Base-by-base conservation (phyloP, 2,797 vertebrate genomes). In the Crenuchus spilurus region DNA sequence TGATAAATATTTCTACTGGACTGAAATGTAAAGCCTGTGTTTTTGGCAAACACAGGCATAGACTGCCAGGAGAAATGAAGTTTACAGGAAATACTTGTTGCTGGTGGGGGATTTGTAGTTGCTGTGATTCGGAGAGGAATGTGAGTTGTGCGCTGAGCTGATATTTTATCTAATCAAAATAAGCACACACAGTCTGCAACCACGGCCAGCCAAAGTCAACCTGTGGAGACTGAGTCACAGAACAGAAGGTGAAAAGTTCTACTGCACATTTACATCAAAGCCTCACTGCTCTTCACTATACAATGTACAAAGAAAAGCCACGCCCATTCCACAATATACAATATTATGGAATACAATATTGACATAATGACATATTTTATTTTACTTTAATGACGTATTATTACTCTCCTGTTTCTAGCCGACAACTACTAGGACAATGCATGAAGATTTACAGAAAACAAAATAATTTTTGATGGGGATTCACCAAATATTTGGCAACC, bases 81-180 rank as follows among this genome's bases (percentile, higher is more conserved):
- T 79, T 62, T 78, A 79, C 68, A 78, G 75, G 72, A 71, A 71
- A 70, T 49, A 42, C 39, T 77, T 87, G 80, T 82, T 57, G 80
- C 84, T 80, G 73, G 72, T 66, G 52, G 72, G 51, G 18, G 11
- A 42, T 63, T 46, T 75, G 2, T 61, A 8, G 54, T 2, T 11
- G 30, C 33, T 63, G 33, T 77, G 77, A 74, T 70, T 74, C 77
- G 63, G 62, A 72, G 20, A 74, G 61, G 78, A 87, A 83, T 82
- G 70, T 63, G 67, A 76, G 65, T 82, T 77, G 78, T 68, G 80
- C 79, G 77, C 72, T 85, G 83, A 72, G 48, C 39, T 74, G 80
- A 87, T 77, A 80, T 81, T 89, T 77, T 81, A 88, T 87, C 80
- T 76, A 76, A 80, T 87, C 80, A 85, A 74, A 90, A 90, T 77